These are phyloP conservation scores for Enoplosus armatus DNA, from an alignment of 2,797 vertebrate species.

Conservation along the genomic window DNA sequence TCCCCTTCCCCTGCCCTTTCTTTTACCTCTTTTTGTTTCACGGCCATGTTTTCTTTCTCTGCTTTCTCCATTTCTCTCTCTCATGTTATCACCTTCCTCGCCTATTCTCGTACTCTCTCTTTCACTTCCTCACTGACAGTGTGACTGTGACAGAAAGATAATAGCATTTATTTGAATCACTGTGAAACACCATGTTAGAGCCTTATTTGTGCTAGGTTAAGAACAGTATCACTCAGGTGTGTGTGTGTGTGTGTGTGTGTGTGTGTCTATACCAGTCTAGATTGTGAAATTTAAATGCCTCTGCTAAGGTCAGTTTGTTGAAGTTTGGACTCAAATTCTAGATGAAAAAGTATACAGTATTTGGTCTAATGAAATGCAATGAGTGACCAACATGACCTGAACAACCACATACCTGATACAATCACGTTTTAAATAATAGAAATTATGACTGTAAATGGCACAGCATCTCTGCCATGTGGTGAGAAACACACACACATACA, in stretches of 20 bases:
- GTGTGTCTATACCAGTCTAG: not conserved
- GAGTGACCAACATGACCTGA: not conserved
- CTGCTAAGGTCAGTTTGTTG: slow-evolving; percentile 5
- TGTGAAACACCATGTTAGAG: slow-evolving; percentile 18
- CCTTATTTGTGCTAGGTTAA: slow-evolving; percentile 13
- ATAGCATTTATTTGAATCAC: slow-evolving; percentile 35
- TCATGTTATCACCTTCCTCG: slow-evolving; percentile 12
- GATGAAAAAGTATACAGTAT: not conserved
- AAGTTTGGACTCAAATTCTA: not conserved
- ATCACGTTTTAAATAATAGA: not conserved
- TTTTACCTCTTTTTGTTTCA: slow-evolving; percentile 31
- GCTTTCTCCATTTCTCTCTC: not conserved
- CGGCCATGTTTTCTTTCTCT: slow-evolving; percentile 7
- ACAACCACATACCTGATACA: not conserved
- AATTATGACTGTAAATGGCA: not conserved
- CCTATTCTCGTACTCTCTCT: not conserved
- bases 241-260: not conserved
- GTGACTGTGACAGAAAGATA: slow-evolving; percentile 22
- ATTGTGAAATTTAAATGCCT: slow-evolving; percentile 1
- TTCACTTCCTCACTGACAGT: not conserved
- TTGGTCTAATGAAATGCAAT: not conserved
- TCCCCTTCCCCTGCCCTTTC: slow-evolving; percentile 8
- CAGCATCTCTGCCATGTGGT: not conserved
- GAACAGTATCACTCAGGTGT: slow-evolving; percentile 2
- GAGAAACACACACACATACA: not conserved